Base-by-base conservation (phyloP, 2,797 vertebrate species). In the Crypturellus tataupa region DNA sequence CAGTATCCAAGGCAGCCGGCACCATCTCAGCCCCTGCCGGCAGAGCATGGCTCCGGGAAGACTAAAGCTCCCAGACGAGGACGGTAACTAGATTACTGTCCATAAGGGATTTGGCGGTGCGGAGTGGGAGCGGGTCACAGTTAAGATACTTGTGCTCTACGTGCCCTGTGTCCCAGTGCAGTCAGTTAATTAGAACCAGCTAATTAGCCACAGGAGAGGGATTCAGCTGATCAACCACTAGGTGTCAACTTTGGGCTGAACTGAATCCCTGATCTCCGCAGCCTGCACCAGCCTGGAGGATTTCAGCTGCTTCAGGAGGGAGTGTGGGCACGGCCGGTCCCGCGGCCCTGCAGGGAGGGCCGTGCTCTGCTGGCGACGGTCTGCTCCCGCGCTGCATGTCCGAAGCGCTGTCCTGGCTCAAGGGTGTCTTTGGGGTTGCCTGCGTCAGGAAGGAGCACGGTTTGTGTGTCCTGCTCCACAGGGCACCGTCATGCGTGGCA, bases 401-500 rank as follows among this genome's bases (percentile, higher is more conserved):
- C 18, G 46, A 23, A 2, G 8, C 19, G 2, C n/a, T 71, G 27
- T 46, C 7, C 12, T 71, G 37, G 14, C 27, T 14, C 81, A 64
- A 37, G 27, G 40, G 12, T 4, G 18, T 25, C 8, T 23, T 67
- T 42, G 58, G 7, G 37, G 15, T 53, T 40, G 31, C 6, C 37
- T 79, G 53, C 19, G 17, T n/a, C 23, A 79, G 73, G 56, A 75
- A 53, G n/a, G 6, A 11, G 10, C 6, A 17, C 9, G 27, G 12
- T 31, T 6, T 24, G 4, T 37, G 33, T 60, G 15, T 35, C 59
- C 68, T 60, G 68, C 27, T 80, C 72, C 51, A 62, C 24, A 5
- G 31, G 23, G 37, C 23, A 7, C 23, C 39, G 8, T 0, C 0
- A 8, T 17, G 31, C 6, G 1, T 19, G 15, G 55, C 47, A 60